Percentiles rank a stretch among this genome's conserved stretches.
These are phyloP conservation scores for Musca vetustissima DNA, from an alignment of 1,140 invertebrate genomes.

Conservation along the genomic window DNA sequence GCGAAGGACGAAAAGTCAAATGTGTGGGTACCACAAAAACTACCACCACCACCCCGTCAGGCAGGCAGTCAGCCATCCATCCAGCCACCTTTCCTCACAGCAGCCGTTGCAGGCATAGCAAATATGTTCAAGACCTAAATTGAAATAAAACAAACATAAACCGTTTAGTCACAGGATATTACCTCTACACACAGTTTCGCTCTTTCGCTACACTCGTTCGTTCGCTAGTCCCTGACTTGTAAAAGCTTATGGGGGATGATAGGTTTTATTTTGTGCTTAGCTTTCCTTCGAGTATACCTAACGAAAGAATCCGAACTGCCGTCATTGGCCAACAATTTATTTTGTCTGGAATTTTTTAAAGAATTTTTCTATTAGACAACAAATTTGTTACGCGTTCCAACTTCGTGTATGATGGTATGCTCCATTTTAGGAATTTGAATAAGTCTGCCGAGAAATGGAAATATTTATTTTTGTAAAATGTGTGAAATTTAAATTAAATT, in stretches of 20 bases:
- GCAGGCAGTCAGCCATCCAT: too few species aligned
- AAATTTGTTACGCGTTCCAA: slow-evolving; percentile 16
- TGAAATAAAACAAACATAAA: slow-evolving; percentile 53
- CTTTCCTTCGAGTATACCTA: too few species aligned
- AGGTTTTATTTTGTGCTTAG: too few species aligned
- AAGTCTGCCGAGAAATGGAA: not conserved
- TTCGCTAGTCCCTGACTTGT: too few species aligned
- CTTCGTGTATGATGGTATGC: slow-evolving; percentile 1
- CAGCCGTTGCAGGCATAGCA: too few species aligned
- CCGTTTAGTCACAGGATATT: slow-evolving; percentile 57
- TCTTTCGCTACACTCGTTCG: too few species aligned
- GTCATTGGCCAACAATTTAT: not conserved
- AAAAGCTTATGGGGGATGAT: too few species aligned
- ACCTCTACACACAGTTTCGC: slow-evolving; percentile 40
- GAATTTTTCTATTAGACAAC: slow-evolving; percentile 22
- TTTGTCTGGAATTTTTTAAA: slow-evolving; percentile 22
- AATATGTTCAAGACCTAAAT: slow-evolving; percentile 47
- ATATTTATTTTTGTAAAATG: too few species aligned
- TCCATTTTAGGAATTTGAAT: not conserved
- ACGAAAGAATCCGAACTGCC: not conserved
- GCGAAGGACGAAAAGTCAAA: slow-evolving; percentile 23
- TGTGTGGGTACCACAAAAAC: not conserved
- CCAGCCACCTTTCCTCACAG: too few species aligned
- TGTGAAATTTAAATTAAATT: too few species aligned
- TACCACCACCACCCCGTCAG: slow-evolving; percentile 35